Evolutionary conservation across 2,113 vertebrate species (phyloP), one percentile per base, ranked within the genome.

Genomic region (Azemiops feae): DNA sequence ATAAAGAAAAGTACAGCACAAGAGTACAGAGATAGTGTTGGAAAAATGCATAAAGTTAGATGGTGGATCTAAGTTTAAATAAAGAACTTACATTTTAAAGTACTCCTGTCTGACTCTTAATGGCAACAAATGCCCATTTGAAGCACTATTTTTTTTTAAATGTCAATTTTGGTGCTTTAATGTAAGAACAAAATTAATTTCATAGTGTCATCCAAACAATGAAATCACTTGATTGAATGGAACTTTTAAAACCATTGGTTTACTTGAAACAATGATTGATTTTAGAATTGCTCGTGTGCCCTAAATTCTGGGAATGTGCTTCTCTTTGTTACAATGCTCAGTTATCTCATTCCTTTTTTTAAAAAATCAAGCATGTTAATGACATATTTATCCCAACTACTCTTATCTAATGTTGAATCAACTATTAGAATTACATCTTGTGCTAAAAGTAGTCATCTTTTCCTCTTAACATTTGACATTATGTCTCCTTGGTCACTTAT

Each of bases 401-500:
- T 9, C 91, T 58, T 81, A 91, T 60, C 85, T 91, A 27, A 90
- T 94, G 89, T 89, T 81, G 43, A 94, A 90, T 91, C 60, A 93
- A 5, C 91, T 91, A 58, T 74, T 27, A 60, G 85, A 92, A 94
- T 94, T 94, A 88, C 85, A 89, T 85, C 34, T 89, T 0, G 4
- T 0, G 0, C 89, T 87, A 93, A 89, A 96, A 94, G 43, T 9
- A 43, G 91, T 94, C 50, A 92, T 12, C 18, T 34, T 81, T 34
- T 47, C 89, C 85, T 50, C 39, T 95, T 89, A 30, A 50, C 94
- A 11, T 58, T 12, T 89, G 85, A 86, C 94, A 47, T 94, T 95
- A 89, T 90, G 93, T 93, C 93, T 92, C 90, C 94, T 87, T 89
- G 94, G 47, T 92, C 87, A 94, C 54, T 95, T 95, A 95, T 0